Conservation (phyloP, 2,113 vertebrate species). For the Galeopterus variegatus region DNA sequence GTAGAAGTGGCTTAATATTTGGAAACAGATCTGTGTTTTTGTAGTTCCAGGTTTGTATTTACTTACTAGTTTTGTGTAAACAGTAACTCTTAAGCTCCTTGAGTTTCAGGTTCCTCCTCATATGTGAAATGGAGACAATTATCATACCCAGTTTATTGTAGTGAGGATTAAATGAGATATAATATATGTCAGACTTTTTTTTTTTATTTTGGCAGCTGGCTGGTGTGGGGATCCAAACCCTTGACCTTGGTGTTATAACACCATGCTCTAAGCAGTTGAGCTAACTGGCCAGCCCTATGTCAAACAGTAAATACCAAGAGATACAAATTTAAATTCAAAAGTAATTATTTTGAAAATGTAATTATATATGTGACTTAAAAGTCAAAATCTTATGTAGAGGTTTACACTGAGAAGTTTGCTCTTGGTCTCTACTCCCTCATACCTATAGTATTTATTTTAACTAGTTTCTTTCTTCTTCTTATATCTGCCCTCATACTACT, state of each 20-base stretch:
- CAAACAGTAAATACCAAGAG: conserved; percentile 13
- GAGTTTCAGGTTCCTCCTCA: background rate
- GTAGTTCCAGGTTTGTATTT: background rate
- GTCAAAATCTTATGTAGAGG: background rate
- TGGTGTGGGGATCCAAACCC: no score
- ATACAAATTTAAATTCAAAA: conserved; percentile 26
- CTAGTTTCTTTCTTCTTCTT: background rate
- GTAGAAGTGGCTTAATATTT: background rate
- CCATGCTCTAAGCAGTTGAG: no score
- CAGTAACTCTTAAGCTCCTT: background rate
- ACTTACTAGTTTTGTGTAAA: conserved; percentile 10
- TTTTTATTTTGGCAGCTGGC: no score
- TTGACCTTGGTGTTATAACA: no score
- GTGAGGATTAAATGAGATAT: conserved; percentile 11
- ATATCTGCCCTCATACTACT: background rate
- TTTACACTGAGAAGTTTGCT: background rate
- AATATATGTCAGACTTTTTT: background rate
- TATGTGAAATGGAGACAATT: background rate
- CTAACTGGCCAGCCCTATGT: background rate
- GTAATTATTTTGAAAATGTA: background rate
- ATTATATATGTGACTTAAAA: background rate
- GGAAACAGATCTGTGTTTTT: conserved; percentile 21
- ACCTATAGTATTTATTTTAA: background rate
- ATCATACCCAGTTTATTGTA: background rate
- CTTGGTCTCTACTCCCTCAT: background rate